These are phyloP conservation scores for Neotoxoptera formosana DNA, from an alignment of 1,140 invertebrate genomes.

Conservation along the genomic window DNA sequence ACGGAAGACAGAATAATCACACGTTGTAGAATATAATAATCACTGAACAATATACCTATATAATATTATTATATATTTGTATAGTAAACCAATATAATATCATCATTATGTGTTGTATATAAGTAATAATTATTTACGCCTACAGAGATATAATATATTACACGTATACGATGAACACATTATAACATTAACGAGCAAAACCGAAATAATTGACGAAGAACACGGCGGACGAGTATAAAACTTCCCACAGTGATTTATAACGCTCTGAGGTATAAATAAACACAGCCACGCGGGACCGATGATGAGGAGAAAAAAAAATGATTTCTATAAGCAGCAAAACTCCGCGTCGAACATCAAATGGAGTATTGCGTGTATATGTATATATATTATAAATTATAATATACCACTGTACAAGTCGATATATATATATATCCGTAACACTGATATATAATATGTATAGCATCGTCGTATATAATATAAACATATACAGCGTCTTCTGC, in stretches of 20 bases:
- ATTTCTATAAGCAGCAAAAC: conserved; percentile 6
- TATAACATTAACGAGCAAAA: conserved; percentile 33
- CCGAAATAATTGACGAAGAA: conserved; percentile 34
- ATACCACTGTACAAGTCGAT: no score
- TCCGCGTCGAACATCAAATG: background rate
- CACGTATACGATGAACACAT: no score
- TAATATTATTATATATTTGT: background rate
- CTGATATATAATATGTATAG: background rate
- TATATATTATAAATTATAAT: background rate
- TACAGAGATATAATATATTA: background rate
- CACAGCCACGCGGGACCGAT: background rate
- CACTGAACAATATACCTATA: background rate
- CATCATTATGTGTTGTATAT: background rate
- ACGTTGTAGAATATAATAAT: background rate
- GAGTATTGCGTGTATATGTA: background rate
- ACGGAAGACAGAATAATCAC: background rate
- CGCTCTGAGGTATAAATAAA: background rate
- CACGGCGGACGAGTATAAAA: conserved; percentile 19
- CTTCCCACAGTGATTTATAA: conserved; percentile 33
- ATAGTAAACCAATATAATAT: background rate
- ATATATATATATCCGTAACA: background rate
- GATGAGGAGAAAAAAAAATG: background rate
- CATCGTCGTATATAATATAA: background rate
- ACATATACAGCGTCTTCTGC: background rate
- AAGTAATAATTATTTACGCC: conserved; percentile 35